Base-by-base conservation (phyloP, 2,888 invertebrate species). In the Dryobotodes eremita region DNA sequence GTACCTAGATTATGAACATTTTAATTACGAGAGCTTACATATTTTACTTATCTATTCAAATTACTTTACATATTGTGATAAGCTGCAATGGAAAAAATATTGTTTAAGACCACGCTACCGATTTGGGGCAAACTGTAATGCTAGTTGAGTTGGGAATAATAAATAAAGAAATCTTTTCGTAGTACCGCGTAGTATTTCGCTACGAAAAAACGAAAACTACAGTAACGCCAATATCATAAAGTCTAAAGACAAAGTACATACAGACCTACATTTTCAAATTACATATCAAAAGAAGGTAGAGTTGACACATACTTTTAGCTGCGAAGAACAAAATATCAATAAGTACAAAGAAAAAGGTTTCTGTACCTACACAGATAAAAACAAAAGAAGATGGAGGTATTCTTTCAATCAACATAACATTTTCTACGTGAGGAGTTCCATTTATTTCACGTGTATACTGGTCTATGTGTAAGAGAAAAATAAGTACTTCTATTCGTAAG, bases 381-480 rank as follows among this genome's bases (percentile, higher is more conserved):
- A 79, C 59, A 59, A 77, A 79, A 48, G 23, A 79, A 26, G 13
- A 78, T 48, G 46, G 46, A 77, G 5, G 17, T 46, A 36, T 80
- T 6, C 36, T 70, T 69, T 48, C 80, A 70, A 78, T 80, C 46
- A 70, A 71, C 71, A 78, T 80, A 78, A 17, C 23, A 62, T 78
- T 78, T 79, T 78, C 78, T 48, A 36, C 53, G 17, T 36, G 53
- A 62, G 4, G 8, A 36, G 36, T 80, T 80, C 71, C 46, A 80
- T 78, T 78, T 80, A 61, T 62, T 80, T 55, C 36, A 15, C 46
- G 17, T 80, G 61, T 79, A 0, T 57, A 10, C 26, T 26, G 57
- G 68, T 69, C 10, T 79, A 20, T 59, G 31, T 26, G n/a, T 31
- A 23, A 61, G 23, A 61, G 31, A 46, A 61, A 59, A 8, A 57